phyloP scores from a whole-genome alignment of 2,888 invertebrate species.

The Trisateles emortualis region DNA sequence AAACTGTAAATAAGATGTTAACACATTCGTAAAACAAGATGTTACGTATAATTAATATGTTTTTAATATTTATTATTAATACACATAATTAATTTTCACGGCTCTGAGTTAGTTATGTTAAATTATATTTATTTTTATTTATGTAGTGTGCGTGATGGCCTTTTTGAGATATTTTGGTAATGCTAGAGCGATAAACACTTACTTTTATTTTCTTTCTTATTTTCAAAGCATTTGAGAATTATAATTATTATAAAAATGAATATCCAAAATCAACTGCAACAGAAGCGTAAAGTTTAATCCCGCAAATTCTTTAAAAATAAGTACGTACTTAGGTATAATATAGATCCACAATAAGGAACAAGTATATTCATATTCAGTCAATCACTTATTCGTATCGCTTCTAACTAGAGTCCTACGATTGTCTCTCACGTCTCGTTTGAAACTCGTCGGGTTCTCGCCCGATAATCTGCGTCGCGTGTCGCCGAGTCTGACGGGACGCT shows the following conservation, averaged over 20 bases:
- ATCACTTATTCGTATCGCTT: constrained; percentile 4
- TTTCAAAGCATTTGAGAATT: too few relatives aligned
- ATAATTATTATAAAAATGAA: not conserved
- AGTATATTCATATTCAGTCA: not conserved
- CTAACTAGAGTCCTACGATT: constrained; percentile 22
- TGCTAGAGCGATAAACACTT: not conserved
- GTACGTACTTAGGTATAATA: too few relatives aligned
- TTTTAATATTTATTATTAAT: constrained; percentile 30
- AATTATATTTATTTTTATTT: not conserved
- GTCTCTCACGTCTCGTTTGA: constrained; percentile 28
- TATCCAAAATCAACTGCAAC: not conserved
- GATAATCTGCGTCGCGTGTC: constrained; percentile 53
- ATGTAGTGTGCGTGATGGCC: not conserved
- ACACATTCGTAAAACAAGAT: constrained; percentile 37
- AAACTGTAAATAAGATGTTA: constrained; percentile 35
- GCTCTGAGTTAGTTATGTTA: not conserved
- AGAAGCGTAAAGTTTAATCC: too few relatives aligned
- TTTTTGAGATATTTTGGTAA: not conserved
- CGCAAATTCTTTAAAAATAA: too few relatives aligned
- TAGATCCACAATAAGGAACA: too few relatives aligned
- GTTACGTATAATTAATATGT: constrained; percentile 38
- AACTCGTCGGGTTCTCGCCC: constrained; percentile 49
- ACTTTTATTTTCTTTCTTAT: too few relatives aligned
- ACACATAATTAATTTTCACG: constrained; percentile 11
- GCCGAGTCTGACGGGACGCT: constrained; percentile 45